Percentiles rank a stretch among this genome's conserved stretches.
Evolutionary conservation across 2,113 vertebrate species (phyloP).

Genomic region (Perccottus glenii): DNA sequence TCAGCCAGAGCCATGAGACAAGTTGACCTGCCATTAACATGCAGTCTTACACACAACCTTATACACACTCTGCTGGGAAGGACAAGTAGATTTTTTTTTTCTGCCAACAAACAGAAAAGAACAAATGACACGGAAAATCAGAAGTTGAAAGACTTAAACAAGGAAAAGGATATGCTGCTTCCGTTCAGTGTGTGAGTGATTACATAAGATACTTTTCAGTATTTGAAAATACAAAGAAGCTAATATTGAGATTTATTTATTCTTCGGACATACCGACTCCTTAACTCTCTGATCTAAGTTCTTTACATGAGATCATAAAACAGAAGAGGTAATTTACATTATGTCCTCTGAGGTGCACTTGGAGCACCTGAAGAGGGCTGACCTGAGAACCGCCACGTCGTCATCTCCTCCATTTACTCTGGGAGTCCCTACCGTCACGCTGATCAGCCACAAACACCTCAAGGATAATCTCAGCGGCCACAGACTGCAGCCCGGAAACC

Average conservation of each 20-base stretch:
- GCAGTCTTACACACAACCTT: slow-evolving; percentile 40
- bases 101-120: not conserved
- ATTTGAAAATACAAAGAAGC: not conserved
- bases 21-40: slow-evolving; percentile 65
- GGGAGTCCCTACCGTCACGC: slow-evolving; percentile 72
- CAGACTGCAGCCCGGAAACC: slow-evolving; percentile 34
- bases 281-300: not conserved
- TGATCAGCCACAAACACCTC: slow-evolving; percentile 69
- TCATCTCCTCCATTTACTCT: slow-evolving; percentile 23
- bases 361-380: slow-evolving; percentile 52
- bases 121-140: not conserved
- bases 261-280: not conserved
- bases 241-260: not conserved
- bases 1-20: slow-evolving; percentile 62
- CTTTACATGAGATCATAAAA: not conserved
- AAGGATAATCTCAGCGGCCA: slow-evolving; percentile 44
- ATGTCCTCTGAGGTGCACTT: slow-evolving; percentile 70
- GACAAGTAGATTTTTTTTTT: slow-evolving; percentile 2
- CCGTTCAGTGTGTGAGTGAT: not conserved
- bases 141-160: not conserved
- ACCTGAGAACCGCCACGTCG: slow-evolving; percentile 40
- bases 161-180: not conserved
- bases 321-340: slow-evolving; percentile 8
- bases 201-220: not conserved
- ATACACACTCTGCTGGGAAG: slow-evolving; percentile 29